Evolutionary conservation across 1,140 invertebrate genomes (phyloP), one percentile per base, ranked within the genome.

Genomic region (Meloidogyne hapla): DNA sequence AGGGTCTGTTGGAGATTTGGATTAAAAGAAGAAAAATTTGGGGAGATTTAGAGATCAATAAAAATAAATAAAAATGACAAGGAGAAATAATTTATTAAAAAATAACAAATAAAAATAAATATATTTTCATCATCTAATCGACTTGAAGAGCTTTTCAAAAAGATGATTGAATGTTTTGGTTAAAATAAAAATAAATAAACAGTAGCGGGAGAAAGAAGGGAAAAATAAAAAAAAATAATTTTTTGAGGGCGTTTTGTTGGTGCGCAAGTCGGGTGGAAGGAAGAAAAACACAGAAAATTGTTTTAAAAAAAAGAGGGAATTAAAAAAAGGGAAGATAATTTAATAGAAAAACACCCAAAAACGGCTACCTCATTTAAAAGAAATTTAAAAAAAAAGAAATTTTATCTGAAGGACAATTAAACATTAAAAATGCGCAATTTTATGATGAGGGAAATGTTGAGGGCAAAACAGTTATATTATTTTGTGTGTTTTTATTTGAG

Each of bases 151-250:
- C 33, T 65, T 65, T 65, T 18, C 4, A 23, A 66, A 66, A 66
- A 23, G 18, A 38, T 33, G 33, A 33, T 33, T 33, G n/a, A 66
- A 66, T 26, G 64, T 26, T 28, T 38, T 28, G 33, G 0, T 66
- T n/a, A 2, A n/a, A 25, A 40, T 15, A 40, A 66, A 66, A 66
- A 38, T 28, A 38, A 23, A 66, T 21, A 66, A 66, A 28, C 4
- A 33, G 3, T 23, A 66, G 28, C 18, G 68, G 72, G 65, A 18
- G 65, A 4, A 28, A 4, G 23, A 15, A 56, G 21, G 2, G 21
- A 45, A 71, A 71, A 23, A 40, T 2, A n/a, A 70, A 71, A 13
- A 69, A 13, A 68, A 23, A 26, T 42, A 40, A 26, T 18, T 33
- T 33, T 28, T 33, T 28, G 38, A 66, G 38, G 65, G 18, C 18